Base-by-base conservation (phyloP, 2,888 invertebrate species). In the Caenorhabditis sp. region DNA sequence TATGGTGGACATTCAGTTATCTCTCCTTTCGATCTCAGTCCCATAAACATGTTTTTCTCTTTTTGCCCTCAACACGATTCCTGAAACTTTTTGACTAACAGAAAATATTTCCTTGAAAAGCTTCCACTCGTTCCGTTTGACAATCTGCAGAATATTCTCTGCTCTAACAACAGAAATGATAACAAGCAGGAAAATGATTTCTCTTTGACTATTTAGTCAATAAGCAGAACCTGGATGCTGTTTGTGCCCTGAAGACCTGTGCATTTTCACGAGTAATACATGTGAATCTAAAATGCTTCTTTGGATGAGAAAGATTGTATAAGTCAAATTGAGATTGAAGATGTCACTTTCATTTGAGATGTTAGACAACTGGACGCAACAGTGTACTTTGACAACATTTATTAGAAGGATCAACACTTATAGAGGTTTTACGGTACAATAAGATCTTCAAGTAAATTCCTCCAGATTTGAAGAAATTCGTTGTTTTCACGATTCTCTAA, bases 141-240 rank as follows among this genome's bases (percentile, higher is more conserved):
- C 2, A 38, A 5, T 38, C 14, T 61, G 61, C 41, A 61, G 41
- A 41, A 61, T 28, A 64, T 64, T 64, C 64, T 64, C 31, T 64
- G 64, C 64, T 64, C 47, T 64, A 19, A 28, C 14, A 19, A 35
- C 2, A 41, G 0, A 22, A 61, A 24, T 28, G 64, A 64, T 64
- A 64, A 64, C 22, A 58, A 63, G 44, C 12, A 47, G 47, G 3
- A 24, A 12, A 64, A 44, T 64, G 51, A 66, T 66, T 66, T 19
- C 35, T 51, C 51, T 35, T 66, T 66, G 47, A 66, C 66, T 19
- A 22, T 26, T 66, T 66, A 12, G 31, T 66, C 51, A 66, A 66
- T 66, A 38, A 38, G 6, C 49, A 49, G 8, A 31, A 16, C 35
- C 49, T 66, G 51, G 49, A 51, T 51, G 51, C 1, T 66, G 51